Base-by-base conservation (phyloP, 2,113 vertebrate species). In the Salvelinus fontinalis region DNA sequence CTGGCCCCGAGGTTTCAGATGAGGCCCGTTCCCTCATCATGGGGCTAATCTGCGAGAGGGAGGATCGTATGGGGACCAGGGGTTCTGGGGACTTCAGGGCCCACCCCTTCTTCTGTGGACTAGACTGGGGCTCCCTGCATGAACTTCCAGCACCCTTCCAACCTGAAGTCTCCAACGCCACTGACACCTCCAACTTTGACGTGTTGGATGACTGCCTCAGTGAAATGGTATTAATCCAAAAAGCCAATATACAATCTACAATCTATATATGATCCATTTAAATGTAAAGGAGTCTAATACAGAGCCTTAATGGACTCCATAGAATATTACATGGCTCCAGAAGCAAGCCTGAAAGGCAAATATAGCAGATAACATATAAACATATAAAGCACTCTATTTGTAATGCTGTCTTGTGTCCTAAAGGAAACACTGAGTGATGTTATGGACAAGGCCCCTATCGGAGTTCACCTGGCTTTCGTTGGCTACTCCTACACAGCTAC, bases 161-260 rank as follows among this genome's bases (percentile, higher is more conserved):
- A 1, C 96, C 96, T 0, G 94, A 95, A 62, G 93, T 95, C 1
- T 90, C 92, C 64, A 91, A 93, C 31, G 85, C 95, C 76, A 94
- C 95, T 0, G 95, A 97, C 86, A 97, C 96, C 0, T 95, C 94
- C 80, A 96, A 97, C 91, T 97, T 97, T 26, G 96, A 97, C 26
- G 83, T 96, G 71, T 88, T 95, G 69, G 96, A 96, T 4, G 95
- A 96, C 39, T 81, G 89, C 81, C 94, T 95, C 73, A 94, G 92
- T 86, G 91, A 95, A 84, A 94, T 93, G 94, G 94, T 96, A 92
- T 84, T 44, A 6, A 54, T 12, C 64, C 34, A n/a, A 69, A 14
- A 44, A 0, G 16, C 2, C n/a, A 31, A n/a, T 31, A 18, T 8
- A 24, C 4, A 44, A n/a, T 62, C 9, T 18, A 54, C 51, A 54